phyloP scores from a whole-genome alignment of 2,113 vertebrate species.

The Petrocephalus microphthalmus region DNA sequence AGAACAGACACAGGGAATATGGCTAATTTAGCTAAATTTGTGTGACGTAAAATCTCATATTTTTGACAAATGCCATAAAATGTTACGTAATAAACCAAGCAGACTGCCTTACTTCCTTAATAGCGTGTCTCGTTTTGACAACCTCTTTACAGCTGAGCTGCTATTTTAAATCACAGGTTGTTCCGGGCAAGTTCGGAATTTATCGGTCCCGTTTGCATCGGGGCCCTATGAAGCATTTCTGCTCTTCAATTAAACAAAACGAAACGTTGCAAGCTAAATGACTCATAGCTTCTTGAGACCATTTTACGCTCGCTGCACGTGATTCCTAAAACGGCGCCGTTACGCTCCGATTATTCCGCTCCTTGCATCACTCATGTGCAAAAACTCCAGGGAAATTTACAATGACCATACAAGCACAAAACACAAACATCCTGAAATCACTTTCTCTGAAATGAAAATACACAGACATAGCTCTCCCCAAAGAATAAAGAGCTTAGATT shows the following conservation, averaged over 20 bases:
- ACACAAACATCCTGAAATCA: neutral
- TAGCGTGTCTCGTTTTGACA: neutral
- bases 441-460: neutral
- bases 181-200: neutral
- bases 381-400: conserved; percentile 6
- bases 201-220: neutral
- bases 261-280: neutral
- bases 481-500: neutral
- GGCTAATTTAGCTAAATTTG: neutral
- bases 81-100: neutral
- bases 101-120: neutral
- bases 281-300: neutral
- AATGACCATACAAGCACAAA: neutral
- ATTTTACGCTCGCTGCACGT: neutral
- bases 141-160: neutral
- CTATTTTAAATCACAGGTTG: neutral
- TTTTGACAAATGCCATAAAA: neutral
- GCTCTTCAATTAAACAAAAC: neutral
- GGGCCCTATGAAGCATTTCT: neutral
- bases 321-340: neutral
- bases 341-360: neutral
- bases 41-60: neutral
- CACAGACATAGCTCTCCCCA: neutral
- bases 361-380: neutral
- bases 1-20: neutral